phyloP scores from a whole-genome alignment of 2,797 vertebrate species.

The Catharus ustulatus region DNA sequence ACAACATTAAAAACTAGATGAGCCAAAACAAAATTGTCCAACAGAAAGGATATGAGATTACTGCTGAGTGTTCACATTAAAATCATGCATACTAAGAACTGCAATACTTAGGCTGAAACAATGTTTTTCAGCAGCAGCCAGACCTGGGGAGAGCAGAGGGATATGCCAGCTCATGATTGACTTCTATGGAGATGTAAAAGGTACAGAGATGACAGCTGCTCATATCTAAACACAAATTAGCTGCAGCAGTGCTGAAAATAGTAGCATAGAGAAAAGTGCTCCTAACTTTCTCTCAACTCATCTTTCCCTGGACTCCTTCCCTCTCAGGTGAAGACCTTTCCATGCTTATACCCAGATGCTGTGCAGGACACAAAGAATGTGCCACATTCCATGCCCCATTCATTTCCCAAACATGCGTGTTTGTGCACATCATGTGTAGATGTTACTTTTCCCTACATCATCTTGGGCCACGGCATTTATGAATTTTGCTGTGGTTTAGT shows the following conservation, averaged over 20 bases:
- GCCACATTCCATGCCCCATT: neutral
- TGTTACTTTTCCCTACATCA: neutral
- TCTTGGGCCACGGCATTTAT: neutral
- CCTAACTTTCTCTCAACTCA: neutral
- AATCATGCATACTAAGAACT: neutral
- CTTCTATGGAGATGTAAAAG: neutral
- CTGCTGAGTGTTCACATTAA: neutral
- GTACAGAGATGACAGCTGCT: neutral
- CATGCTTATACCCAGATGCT: fast-evolving
- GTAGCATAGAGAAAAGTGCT: neutral
- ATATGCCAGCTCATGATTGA: neutral
- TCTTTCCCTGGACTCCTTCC: neutral
- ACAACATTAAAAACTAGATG: neutral
- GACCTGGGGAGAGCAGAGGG: neutral
- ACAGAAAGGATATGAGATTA: neutral
- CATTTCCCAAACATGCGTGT: neutral
- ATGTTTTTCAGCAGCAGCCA: neutral
- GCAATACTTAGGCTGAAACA: neutral
- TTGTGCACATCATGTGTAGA: neutral
- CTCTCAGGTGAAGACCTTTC: neutral
- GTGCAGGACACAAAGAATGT: neutral
- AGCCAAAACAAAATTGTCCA: slow-evolving; percentile 18
- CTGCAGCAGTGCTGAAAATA: neutral
- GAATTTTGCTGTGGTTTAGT: neutral
- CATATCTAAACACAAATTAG: neutral